Conservation (phyloP, 2,113 vertebrate species). For the Protomyctophum bolini region DNA sequence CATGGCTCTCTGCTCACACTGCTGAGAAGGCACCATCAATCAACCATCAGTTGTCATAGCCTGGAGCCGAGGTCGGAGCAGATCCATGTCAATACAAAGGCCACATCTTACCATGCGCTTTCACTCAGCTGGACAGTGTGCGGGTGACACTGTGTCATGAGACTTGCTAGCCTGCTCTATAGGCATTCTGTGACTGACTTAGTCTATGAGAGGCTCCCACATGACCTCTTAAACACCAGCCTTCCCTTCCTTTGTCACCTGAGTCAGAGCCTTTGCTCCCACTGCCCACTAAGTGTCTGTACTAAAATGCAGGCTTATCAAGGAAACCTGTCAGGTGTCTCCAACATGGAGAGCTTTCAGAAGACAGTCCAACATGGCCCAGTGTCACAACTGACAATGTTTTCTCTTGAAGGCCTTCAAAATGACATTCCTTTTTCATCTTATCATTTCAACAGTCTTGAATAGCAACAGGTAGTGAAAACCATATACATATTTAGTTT, state of each 20-base stretch:
- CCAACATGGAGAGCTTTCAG: constrained; percentile 66
- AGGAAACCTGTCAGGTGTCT: constrained; percentile 73
- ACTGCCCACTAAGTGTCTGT: constrained; percentile 66
- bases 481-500: constrained; percentile 7
- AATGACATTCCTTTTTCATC: constrained; percentile 55
- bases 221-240: constrained; percentile 59
- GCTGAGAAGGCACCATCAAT: constrained; percentile 76
- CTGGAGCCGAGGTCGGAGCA: constrained; percentile 71
- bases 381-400: constrained; percentile 66
- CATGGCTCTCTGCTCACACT: constrained; percentile 54
- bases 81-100: constrained; percentile 75
- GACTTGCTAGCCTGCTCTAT: constrained; percentile 59
- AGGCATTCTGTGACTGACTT: constrained; percentile 65
- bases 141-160: constrained; percentile 72
- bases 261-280: constrained; percentile 69
- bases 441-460: constrained; percentile 27
- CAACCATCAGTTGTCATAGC: constrained; percentile 77
- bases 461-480: constrained; percentile 26
- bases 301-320: constrained; percentile 75
- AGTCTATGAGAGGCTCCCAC: constrained; percentile 62
- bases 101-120: constrained; percentile 70
- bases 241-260: constrained; percentile 73
- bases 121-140: constrained; percentile 71
- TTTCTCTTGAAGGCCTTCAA: constrained; percentile 49
- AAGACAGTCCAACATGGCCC: constrained; percentile 72